Evolutionary conservation across 2,888 invertebrate species (phyloP), one percentile per base, ranked within the genome.

Genomic region (Hydriomena furcata): DNA sequence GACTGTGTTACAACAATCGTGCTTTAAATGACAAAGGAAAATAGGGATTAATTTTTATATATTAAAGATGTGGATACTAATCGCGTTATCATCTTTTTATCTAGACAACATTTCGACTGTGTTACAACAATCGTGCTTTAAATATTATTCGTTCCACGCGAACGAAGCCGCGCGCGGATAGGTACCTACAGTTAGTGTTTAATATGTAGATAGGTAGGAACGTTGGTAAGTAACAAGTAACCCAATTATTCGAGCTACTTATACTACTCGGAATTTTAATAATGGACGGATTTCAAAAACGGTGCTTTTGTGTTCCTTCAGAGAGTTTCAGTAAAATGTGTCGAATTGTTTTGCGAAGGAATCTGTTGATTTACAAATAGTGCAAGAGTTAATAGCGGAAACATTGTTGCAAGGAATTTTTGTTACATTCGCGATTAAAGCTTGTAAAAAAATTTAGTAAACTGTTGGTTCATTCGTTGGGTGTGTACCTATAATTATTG

Each of bases 211-310:
- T 31, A 13, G 1, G 30, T 31, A 13, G 13, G 0, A 23, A 38
- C 52, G 49, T 59, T 58, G 47, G 45, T 53, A 57, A 41, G 44
- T 61, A 58, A 56, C 50, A 57, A 41, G 44, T 61, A 58, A 56
- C 50, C 46, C 32, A 64, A 68, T 64, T 61, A 62, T 53, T 59
- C 46, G 24, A 41, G 37, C 35, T 31, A 36, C 27, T 32, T 32
- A 44, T 25, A 7, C 28, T 31, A 20, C 28, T 23, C 10, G 24
- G 44, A 36, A 52, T 44, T 50, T 50, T 12, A 28, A 44, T 48
- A 27, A 32, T 25, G n/a, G 40, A 27, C 30, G 42, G 38, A 46
- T 35, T 47, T 42, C 24, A 40, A 42, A 42, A 46, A 37, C 10
- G 11, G 37, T 21, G 32, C 35, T 36, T 44, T 45, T 50, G 36